A percentile compares a stretch with the other conserved stretches of the same genome.
Evolutionary conservation across 2,888 invertebrate species (phyloP).

Genomic region (Tenodera sinensis): DNA sequence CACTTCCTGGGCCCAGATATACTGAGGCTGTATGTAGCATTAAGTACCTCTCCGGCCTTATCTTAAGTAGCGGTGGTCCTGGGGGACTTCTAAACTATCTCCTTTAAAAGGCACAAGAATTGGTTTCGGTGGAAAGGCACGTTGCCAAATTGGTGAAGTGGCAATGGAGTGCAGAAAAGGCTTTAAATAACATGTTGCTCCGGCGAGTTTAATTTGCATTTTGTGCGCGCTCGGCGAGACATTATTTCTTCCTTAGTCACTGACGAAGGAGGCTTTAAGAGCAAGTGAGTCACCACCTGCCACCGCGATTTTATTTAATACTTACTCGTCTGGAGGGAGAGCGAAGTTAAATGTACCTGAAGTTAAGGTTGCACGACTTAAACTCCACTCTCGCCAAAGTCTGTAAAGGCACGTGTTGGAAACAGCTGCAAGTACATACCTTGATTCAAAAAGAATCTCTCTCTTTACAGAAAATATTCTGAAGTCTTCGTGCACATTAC

Average conservation of each 20-base stretch:
- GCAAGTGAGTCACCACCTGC: not conserved
- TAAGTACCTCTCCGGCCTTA: not conserved
- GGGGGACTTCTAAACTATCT: not conserved
- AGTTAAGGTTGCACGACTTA: too few species aligned
- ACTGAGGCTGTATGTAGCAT: not conserved
- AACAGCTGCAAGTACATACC: too few species aligned
- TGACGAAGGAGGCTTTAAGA: not conserved
- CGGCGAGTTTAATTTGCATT: not conserved
- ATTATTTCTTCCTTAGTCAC: not conserved
- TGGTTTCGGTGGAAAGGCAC: not conserved
- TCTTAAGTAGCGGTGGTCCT: not conserved
- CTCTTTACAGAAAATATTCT: too few species aligned
- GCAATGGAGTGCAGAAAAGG: not conserved
- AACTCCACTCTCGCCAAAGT: too few species aligned
- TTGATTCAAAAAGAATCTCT: too few species aligned
- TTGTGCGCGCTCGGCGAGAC: not conserved
- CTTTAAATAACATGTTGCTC: not conserved
- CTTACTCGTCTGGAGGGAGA: too few species aligned
- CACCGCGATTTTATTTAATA: too few species aligned
- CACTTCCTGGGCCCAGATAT: not conserved
- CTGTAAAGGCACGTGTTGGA: too few species aligned
- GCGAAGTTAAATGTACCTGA: too few species aligned
- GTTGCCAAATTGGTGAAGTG: not conserved
- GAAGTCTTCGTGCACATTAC: too few species aligned
- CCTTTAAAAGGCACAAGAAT: not conserved